phyloP scores from a whole-genome alignment of 2,888 invertebrate genomes.

The Tolmerus cingulatus region DNA sequence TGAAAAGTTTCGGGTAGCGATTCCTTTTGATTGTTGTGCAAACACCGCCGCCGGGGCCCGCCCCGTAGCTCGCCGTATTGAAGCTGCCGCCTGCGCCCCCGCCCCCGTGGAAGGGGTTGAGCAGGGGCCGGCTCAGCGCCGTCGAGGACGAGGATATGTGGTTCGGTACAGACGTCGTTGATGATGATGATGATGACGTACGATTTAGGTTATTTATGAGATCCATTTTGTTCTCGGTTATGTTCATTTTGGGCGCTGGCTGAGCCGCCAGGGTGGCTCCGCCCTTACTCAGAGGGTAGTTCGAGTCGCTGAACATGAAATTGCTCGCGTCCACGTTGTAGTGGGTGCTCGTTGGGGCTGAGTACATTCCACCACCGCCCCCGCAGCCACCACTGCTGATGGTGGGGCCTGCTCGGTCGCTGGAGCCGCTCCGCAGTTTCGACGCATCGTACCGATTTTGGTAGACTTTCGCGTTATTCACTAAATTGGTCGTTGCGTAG shows the following conservation, averaged over 20 bases:
- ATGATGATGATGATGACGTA: constrained; percentile 53
- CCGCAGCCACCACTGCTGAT: constrained; percentile 41
- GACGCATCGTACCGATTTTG: constrained; percentile 58
- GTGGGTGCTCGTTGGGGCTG: constrained; percentile 63
- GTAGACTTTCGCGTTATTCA: constrained; percentile 62
- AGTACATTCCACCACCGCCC: constrained; percentile 56
- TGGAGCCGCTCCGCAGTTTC: constrained; percentile 44
- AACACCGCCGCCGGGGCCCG: constrained; percentile 50
- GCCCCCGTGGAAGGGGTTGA: constrained; percentile 31
- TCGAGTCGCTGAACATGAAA: constrained; percentile 51
- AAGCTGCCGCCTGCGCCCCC: neutral
- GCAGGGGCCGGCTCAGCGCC: constrained; percentile 39
- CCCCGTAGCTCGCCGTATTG: constrained; percentile 55
- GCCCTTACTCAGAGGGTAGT: constrained; percentile 52
- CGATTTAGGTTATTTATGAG: constrained; percentile 57
- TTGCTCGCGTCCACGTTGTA: constrained; percentile 54
- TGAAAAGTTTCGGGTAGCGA: constrained; percentile 60
- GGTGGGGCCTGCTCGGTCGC: constrained; percentile 55
- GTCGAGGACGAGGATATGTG: constrained; percentile 42
- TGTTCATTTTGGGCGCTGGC: constrained; percentile 58
- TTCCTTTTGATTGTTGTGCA: constrained; percentile 61
- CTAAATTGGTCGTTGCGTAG: constrained; percentile 64
- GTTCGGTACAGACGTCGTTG: constrained; percentile 45
- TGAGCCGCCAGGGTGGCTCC: constrained; percentile 46
- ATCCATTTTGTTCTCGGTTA: constrained; percentile 62